Evolutionary conservation across 2,797 vertebrate species (phyloP).

Genomic region (Esox lucius): DNA sequence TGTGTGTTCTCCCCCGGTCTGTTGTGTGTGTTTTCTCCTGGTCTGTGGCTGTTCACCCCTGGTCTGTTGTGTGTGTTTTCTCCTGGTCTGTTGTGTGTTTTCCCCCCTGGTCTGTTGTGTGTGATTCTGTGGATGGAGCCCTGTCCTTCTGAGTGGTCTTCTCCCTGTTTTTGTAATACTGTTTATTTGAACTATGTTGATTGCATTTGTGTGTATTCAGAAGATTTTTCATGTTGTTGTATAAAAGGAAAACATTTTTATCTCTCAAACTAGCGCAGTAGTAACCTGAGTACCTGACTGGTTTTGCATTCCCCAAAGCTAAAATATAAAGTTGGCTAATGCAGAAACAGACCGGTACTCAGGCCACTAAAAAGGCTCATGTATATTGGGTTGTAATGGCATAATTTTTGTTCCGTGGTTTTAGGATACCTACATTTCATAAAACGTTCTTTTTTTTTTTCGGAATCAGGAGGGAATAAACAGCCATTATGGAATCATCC

Average conservation of each 20-base stretch:
- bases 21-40: conserved; percentile 27
- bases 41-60: background rate
- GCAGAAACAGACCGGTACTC: background rate
- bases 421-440: no score
- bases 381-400: background rate
- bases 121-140: conserved; percentile 28
- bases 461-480: no score
- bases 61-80: no score
- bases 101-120: no score
- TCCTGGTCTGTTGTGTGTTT: no score
- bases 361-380: background rate
- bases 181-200: conserved; percentile 21
- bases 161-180: conserved; percentile 19
- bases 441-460: no score
- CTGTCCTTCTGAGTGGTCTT: conserved; percentile 13
- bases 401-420: background rate
- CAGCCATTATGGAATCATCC: no score
- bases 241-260: background rate
- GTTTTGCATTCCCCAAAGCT: background rate
- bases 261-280: background rate
- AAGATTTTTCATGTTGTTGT: conserved; percentile 38
- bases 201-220: conserved; percentile 12
- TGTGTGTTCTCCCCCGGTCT: conserved; percentile 20
- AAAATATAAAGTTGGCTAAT: background rate
- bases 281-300: background rate